Conservation (phyloP, 2,888 invertebrate species). For the Trichopoda pennipes region DNA sequence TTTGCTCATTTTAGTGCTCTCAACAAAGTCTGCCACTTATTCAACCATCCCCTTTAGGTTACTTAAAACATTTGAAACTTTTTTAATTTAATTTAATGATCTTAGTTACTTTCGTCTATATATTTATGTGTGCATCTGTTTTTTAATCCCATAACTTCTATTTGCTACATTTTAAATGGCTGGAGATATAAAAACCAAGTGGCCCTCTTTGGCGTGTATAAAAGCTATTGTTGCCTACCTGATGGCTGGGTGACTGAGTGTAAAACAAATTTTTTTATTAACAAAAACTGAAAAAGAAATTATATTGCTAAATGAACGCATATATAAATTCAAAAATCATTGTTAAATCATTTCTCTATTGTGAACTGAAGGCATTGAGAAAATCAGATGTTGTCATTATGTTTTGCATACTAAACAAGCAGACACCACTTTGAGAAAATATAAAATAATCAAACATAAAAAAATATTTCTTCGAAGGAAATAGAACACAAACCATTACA, state of each 20-base stretch:
- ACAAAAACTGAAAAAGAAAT: neutral
- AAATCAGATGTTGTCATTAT: too few relatives aligned
- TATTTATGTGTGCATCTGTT: neutral
- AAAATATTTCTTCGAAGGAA: too few relatives aligned
- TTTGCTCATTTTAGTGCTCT: constrained; percentile 24
- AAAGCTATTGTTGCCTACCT: too few relatives aligned
- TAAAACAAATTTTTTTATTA: neutral
- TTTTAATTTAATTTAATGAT: constrained; percentile 60
- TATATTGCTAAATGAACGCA: neutral
- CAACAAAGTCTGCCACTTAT: neutral
- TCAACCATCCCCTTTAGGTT: constrained; percentile 1
- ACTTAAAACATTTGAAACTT: constrained; percentile 54
- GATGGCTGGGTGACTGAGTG: neutral
- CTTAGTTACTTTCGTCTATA: neutral
- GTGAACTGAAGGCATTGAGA: too few relatives aligned
- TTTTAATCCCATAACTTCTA: neutral
- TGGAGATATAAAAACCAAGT: constrained; percentile 9
- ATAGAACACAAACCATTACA: too few relatives aligned
- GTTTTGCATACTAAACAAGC: too few relatives aligned
- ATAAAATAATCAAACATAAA: too few relatives aligned
- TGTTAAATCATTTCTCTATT: too few relatives aligned
- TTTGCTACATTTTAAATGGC: constrained; percentile 33
- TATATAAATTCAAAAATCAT: neutral
- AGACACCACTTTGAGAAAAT: too few relatives aligned
- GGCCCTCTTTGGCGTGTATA: neutral